A percentile compares a stretch with the other conserved stretches of the same genome.
Evolutionary conservation across 2,113 vertebrate genomes (phyloP).

Genomic region (Cyphomyrus discorhynchus): DNA sequence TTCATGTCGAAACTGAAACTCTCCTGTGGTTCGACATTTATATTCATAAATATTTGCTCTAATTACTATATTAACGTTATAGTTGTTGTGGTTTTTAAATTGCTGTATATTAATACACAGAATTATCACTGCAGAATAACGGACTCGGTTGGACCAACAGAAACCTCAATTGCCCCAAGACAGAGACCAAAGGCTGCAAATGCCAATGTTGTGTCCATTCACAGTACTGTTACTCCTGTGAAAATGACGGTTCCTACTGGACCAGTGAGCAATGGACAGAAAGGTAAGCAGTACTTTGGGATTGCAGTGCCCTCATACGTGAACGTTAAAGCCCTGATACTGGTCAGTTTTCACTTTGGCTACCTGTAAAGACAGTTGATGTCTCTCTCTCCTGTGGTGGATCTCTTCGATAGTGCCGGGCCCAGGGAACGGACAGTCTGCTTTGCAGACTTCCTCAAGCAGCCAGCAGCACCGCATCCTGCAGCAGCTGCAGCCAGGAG

Average conservation of each 20-base stretch:
- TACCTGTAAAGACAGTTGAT: not conserved
- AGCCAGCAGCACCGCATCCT: constrained; percentile 78
- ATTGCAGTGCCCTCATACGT: not conserved
- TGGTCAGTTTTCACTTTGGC: not conserved
- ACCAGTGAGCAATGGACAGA: constrained; percentile 67
- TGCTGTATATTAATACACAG: not conserved
- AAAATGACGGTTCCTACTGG: constrained; percentile 74
- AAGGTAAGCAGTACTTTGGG: constrained; percentile 61
- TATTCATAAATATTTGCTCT: not conserved
- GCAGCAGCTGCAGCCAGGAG: constrained; percentile 90
- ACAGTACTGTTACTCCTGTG: constrained; percentile 78
- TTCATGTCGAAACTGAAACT: not conserved
- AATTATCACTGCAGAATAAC: constrained; percentile 71
- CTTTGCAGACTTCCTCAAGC: constrained; percentile 50
- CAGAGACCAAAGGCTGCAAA: constrained; percentile 89
- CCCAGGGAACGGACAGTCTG: constrained; percentile 58
- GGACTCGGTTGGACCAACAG: constrained; percentile 86
- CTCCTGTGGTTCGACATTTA: not conserved
- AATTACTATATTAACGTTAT: not conserved
- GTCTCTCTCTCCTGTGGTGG: not conserved
- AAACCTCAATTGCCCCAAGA: constrained; percentile 93
- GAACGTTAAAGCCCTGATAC: not conserved
- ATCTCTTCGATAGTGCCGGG: constrained; percentile 44
- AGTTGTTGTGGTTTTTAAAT: not conserved
- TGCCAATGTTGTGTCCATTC: constrained; percentile 69